Base-by-base conservation (phyloP, 37 sponge, comb jelly and placozoan species). In the Dysidea cf. avara region DNA sequence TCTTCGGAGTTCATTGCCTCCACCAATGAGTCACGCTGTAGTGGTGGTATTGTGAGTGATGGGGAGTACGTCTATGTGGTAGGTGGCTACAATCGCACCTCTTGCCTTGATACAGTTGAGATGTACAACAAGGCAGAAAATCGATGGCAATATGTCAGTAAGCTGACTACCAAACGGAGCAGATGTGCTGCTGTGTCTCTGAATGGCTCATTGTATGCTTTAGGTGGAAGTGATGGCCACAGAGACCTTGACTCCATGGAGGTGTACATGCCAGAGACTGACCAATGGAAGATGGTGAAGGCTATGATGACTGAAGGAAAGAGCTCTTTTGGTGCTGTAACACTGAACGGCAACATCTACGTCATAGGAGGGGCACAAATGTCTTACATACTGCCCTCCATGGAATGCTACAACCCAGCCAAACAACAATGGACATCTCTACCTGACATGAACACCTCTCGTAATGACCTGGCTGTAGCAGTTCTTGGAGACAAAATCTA, bases 151-250 rank as follows among this genome's bases (percentile, higher is more conserved):
- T 16, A 31, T 11, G 17, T 52, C 12, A 54, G 56, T 21, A 29
- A 53, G 2, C 7, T 87, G 75, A 32, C 18, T 22, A 34, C 35
- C 0, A 57, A 18, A 32, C 34, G 89, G 40, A 90, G 78, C n/a
- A 71, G 91, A 17, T 58, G 80, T 46, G 77, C 54, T 0, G 66
- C 62, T 13, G 83, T 40, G 5, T 2, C 46, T 24, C 37, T 77
- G 0, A 28, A 65, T 16, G 74, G 49, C 20, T 26, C 26, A 36
- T 35, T 87, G 35, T 90, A 82, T 56, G 83, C 78, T 35, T 71
- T 85, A 35, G 91, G 89, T 13, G 91, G 91, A 2, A 82, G 78
- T 5, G 71, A 90, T 71, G 91, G 89, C 11, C 38, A 33, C 29
- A 11, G 22, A 1, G 79, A 80, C 25, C 91, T 90, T 7, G 17